These are phyloP conservation scores for Aphidius colemani DNA, from an alignment of 2,888 invertebrate species.

Conservation along the genomic window DNA sequence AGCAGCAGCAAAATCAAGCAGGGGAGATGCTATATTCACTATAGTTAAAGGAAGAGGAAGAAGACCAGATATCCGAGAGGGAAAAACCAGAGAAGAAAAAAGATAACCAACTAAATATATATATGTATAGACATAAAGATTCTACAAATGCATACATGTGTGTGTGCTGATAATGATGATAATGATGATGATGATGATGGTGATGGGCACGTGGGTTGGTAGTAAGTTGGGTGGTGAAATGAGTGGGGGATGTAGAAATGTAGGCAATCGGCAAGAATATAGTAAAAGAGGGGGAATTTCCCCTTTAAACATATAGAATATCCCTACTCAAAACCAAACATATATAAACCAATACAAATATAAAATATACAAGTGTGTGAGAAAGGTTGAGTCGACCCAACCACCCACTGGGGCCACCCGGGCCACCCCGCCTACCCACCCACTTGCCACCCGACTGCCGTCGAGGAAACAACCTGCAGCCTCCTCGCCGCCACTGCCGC, in stretches of 20 bases:
- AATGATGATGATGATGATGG: no score
- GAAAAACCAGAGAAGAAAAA: no score
- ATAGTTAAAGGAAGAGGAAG: neutral
- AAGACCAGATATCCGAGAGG: neutral
- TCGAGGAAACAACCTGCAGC: slow-evolving; percentile 59
- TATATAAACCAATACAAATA: neutral
- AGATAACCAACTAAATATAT: no score
- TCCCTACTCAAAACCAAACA: slow-evolving; percentile 16
- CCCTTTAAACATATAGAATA: neutral
- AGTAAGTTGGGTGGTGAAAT: slow-evolving; percentile 4
- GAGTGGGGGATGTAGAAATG: neutral
- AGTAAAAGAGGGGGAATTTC: neutral
- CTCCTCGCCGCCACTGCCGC: slow-evolving; percentile 46
- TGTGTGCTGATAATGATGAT: no score
- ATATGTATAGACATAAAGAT: no score
- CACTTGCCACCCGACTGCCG: slow-evolving; percentile 60
- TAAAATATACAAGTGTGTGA: no score
- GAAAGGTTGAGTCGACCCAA: slow-evolving; percentile 37
- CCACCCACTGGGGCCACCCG: slow-evolving; percentile 49
- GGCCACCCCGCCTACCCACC: slow-evolving; percentile 59
- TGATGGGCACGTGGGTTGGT: slow-evolving; percentile 5
- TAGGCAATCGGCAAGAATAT: neutral
- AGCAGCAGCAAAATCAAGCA: no score
- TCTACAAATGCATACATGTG: no score
- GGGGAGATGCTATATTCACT: no score